A percentile compares a stretch with the other conserved stretches of the same genome.
These are phyloP conservation scores for Coracopsis vasa DNA, from an alignment of 2,113 vertebrate genomes.

Conservation along the genomic window DNA sequence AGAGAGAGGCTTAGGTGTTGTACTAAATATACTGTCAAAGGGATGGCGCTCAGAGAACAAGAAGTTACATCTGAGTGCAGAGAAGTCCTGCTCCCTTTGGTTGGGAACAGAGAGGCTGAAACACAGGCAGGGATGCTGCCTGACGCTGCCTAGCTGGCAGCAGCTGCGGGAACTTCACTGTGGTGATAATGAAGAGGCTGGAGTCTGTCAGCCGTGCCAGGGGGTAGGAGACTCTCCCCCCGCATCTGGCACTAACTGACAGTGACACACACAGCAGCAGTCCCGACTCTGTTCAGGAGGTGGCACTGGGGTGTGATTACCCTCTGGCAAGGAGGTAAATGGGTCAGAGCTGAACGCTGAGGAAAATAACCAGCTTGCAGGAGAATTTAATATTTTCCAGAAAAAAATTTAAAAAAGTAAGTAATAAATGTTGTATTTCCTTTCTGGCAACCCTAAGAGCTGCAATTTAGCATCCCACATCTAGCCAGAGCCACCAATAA, in stretches of 20 bases:
- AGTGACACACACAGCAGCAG: conserved; percentile 9
- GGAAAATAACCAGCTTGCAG: conserved; percentile 24
- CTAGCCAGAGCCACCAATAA: background rate
- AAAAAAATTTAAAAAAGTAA: background rate
- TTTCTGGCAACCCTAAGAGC: conserved; percentile 2
- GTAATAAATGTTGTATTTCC: conserved; percentile 4
- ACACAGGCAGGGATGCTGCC: background rate
- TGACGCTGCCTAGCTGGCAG: background rate
- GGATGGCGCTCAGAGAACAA: background rate
- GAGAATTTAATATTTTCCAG: conserved; percentile 25
- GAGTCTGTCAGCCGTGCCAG: background rate
- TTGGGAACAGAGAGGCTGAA: background rate
- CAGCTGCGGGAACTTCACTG: fast-evolving
- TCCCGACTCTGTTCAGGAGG: conserved; percentile 9
- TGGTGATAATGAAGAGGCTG: background rate
- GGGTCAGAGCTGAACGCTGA: conserved; percentile 28
- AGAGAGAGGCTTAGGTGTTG: background rate
- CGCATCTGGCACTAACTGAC: conserved; percentile 6
- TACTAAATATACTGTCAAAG: background rate
- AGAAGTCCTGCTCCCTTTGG: background rate
- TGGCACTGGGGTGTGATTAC: conserved; percentile 36
- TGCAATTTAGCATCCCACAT: background rate
- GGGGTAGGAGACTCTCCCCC: background rate
- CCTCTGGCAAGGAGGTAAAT: conserved; percentile 50
- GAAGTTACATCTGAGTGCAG: background rate